phyloP scores from a whole-genome alignment of 2,113 vertebrate species.

The Apus apus region DNA sequence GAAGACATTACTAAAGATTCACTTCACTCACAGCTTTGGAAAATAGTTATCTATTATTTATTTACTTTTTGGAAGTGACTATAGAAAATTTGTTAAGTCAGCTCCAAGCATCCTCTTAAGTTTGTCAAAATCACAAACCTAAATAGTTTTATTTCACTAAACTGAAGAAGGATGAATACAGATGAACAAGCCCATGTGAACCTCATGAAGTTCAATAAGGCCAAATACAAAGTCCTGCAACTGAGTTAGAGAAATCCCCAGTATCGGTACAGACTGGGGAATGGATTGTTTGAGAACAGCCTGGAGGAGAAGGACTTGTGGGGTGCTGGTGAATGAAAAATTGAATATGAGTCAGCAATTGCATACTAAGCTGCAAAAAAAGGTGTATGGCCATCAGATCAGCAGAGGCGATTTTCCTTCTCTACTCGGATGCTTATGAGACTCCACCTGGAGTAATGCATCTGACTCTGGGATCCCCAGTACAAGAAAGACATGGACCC shows the following conservation, averaged over 20 bases:
- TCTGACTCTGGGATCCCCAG: not conserved
- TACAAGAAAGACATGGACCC: not conserved
- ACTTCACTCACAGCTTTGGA: not conserved
- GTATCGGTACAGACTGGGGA: not conserved
- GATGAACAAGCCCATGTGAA: not conserved
- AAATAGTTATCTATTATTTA: not conserved
- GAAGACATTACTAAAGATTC: not conserved
- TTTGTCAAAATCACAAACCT: not conserved
- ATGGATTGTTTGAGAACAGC: not conserved
- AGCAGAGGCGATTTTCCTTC: not conserved
- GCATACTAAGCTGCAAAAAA: not conserved
- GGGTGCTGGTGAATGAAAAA: not conserved
- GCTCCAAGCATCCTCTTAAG: not conserved
- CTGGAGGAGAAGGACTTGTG: rapidly evolving
- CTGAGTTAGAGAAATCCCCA: not conserved
- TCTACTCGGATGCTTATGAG: not conserved
- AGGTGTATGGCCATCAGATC: not conserved
- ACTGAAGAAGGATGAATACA: not conserved
- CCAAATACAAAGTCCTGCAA: not conserved
- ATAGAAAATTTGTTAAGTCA: not conserved
- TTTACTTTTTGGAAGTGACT: not conserved
- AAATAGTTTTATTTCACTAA: not conserved
- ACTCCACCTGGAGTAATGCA: not conserved
- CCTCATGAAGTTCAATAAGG: not conserved
- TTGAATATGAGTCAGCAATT: not conserved